Percentiles rank a stretch among this genome's conserved stretches.
phyloP scores from a whole-genome alignment of 2,113 vertebrate genomes.

The Tychaedon coryphoeus region DNA sequence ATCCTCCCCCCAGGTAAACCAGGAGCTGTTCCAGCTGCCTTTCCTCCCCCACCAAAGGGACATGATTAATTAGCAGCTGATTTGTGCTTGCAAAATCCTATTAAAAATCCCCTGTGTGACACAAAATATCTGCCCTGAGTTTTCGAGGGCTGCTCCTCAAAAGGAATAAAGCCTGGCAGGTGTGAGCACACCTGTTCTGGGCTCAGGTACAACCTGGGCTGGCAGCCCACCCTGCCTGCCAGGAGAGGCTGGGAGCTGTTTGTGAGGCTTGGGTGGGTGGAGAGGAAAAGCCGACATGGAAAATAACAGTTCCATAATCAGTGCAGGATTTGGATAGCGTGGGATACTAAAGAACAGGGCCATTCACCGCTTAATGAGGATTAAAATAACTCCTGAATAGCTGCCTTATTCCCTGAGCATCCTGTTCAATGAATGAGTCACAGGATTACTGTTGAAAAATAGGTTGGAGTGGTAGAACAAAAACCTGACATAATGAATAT shows the following conservation, averaged over 20 bases:
- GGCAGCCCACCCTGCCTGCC: background rate
- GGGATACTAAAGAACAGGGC: slow-evolving; percentile 29
- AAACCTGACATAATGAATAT: background rate
- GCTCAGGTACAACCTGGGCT: background rate
- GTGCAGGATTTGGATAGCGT: background rate
- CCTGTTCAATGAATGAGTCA: slow-evolving; percentile 61
- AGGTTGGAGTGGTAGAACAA: slow-evolving; percentile 5
- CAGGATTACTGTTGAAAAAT: slow-evolving; percentile 48
- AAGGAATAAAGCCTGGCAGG: background rate
- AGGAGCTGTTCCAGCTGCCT: background rate
- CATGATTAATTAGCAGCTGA: slow-evolving; percentile 13
- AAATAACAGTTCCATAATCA: slow-evolving; percentile 21
- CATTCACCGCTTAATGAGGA: slow-evolving; percentile 58
- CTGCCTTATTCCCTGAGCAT: slow-evolving; percentile 57
- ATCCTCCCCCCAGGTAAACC: background rate
- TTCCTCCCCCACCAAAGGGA: background rate
- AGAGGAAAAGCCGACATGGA: background rate
- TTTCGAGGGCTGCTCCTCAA: background rate
- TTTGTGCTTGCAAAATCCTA: slow-evolving; percentile 2
- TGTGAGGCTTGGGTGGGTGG: background rate
- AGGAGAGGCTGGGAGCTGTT: background rate
- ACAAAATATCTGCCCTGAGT: background rate
- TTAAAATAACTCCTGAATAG: slow-evolving; percentile 65
- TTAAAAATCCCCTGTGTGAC: background rate
- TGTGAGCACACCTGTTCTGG: background rate